These are phyloP conservation scores for Notarius quadriscutis DNA, from an alignment of 2,113 vertebrate genomes.

Conservation along the genomic window DNA sequence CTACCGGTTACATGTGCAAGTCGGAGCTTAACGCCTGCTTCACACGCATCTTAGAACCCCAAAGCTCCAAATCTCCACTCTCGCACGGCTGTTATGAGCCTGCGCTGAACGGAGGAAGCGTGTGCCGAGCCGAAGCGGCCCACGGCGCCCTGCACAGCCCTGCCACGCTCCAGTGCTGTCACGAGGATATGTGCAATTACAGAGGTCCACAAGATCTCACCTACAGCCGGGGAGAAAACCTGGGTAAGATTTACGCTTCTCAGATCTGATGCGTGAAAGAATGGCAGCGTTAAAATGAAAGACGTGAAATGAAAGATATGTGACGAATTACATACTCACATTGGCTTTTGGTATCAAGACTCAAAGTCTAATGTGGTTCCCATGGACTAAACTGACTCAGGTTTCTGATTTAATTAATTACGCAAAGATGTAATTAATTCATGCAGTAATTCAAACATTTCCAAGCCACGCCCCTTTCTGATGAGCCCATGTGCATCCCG, in stretches of 20 bases:
- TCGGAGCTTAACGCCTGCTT: conserved; percentile 84
- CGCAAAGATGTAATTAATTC: background rate
- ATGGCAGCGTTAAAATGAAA: background rate
- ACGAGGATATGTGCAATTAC: conserved; percentile 92
- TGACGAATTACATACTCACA: no score
- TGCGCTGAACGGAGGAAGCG: conserved; percentile 71
- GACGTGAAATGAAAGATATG: no score
- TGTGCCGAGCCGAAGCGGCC: conserved; percentile 74
- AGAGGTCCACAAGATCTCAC: conserved; percentile 82
- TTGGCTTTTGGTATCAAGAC: no score
- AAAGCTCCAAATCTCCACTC: conserved; percentile 80
- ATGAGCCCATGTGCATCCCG: background rate
- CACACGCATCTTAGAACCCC: conserved; percentile 80
- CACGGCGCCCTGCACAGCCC: conserved; percentile 73
- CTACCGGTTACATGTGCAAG: conserved; percentile 89
- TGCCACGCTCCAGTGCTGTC: conserved; percentile 78
- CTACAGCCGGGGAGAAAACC: conserved; percentile 72
- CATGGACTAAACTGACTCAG: no score
- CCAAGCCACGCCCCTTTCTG: background rate
- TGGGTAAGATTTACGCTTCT: conserved; percentile 68
- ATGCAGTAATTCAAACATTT: background rate
- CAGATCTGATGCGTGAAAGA: background rate
- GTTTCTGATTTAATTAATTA: background rate
- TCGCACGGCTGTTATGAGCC: conserved; percentile 87
- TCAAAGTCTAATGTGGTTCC: no score